Conservation (phyloP, 1,140 invertebrate species). For the Sogatella furcifera region DNA sequence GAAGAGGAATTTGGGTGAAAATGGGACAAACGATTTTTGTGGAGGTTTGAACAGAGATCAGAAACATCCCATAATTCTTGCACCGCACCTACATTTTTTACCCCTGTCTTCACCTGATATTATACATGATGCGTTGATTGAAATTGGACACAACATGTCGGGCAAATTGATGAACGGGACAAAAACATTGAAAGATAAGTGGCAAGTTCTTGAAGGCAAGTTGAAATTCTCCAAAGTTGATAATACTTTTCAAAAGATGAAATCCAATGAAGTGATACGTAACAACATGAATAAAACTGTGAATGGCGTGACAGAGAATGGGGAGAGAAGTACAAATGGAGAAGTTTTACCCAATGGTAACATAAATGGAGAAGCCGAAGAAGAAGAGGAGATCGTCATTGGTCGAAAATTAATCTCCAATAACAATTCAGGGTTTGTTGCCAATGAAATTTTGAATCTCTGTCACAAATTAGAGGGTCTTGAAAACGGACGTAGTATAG, state of each 20-base stretch:
- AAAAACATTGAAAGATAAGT: constrained; percentile 38
- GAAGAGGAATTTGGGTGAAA: neutral
- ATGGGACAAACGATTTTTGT: constrained; percentile 3
- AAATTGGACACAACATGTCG: constrained; percentile 35
- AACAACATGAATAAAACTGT: neutral
- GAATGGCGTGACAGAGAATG: neutral
- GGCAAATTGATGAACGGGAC: constrained; percentile 39
- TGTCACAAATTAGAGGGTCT: constrained; percentile 13
- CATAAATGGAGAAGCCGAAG: neutral
- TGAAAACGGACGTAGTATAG: neutral
- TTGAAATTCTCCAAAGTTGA: constrained; percentile 10
- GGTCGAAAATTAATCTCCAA: constrained; percentile 2
- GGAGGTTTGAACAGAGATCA: neutral
- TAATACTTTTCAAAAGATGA: neutral
- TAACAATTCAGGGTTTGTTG: constrained; percentile 3
- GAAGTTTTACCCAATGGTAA: neutral
- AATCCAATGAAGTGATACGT: neutral
- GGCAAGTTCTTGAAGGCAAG: constrained; percentile 23
- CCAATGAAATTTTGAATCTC: constrained; percentile 8
- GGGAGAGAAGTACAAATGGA: neutral
- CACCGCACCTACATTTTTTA: constrained; percentile 21
- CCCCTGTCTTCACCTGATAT: constrained; percentile 22
- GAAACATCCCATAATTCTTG: neutral
- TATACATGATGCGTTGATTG: constrained; percentile 36
- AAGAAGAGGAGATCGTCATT: constrained; percentile 11